These are phyloP conservation scores for Drosophila anomelani DNA, from an alignment of 2,888 invertebrate species.

Conservation along the genomic window DNA sequence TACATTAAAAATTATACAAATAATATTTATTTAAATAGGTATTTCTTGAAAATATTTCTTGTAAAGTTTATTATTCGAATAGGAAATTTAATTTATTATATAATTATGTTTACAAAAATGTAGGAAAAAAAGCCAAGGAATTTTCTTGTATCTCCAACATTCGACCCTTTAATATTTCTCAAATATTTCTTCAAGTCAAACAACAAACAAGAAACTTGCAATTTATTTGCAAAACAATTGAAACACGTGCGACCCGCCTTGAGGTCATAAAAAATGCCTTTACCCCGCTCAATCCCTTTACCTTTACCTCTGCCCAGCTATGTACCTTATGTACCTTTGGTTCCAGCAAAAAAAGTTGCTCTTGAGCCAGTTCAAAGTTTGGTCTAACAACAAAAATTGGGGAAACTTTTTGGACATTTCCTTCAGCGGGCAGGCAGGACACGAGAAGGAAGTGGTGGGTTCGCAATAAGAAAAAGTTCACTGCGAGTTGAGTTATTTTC, in stretches of 20 bases:
- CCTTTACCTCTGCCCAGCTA: background rate
- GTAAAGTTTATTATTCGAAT: background rate
- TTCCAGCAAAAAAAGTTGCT: constrained; percentile 35
- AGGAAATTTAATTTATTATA: too few species aligned
- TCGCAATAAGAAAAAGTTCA: constrained; percentile 38
- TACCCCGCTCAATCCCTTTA: constrained; percentile 11
- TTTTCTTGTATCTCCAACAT: background rate
- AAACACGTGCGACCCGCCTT: constrained; percentile 41
- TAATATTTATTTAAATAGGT: background rate
- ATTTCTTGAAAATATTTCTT: background rate
- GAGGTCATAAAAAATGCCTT: constrained; percentile 30
- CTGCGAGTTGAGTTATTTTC: constrained; percentile 30
- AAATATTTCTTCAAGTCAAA: constrained; percentile 9
- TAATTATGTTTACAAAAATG: background rate
- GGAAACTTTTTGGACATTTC: constrained; percentile 50
- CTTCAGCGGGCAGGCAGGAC: constrained; percentile 5
- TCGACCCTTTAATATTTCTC: background rate
- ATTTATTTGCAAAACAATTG: constrained; percentile 49
- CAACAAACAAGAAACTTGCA: constrained; percentile 14
- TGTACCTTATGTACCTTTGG: background rate
- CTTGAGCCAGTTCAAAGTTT: constrained; percentile 50
- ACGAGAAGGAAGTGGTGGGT: background rate
- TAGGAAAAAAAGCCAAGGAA: background rate
- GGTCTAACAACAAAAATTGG: constrained; percentile 24
- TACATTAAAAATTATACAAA: too few species aligned